A percentile compares a stretch with the other conserved stretches of the same genome.
phyloP scores from a whole-genome alignment of 37 sponge, comb jelly and placozoan species.

The Ephydatia muelleri region DNA sequence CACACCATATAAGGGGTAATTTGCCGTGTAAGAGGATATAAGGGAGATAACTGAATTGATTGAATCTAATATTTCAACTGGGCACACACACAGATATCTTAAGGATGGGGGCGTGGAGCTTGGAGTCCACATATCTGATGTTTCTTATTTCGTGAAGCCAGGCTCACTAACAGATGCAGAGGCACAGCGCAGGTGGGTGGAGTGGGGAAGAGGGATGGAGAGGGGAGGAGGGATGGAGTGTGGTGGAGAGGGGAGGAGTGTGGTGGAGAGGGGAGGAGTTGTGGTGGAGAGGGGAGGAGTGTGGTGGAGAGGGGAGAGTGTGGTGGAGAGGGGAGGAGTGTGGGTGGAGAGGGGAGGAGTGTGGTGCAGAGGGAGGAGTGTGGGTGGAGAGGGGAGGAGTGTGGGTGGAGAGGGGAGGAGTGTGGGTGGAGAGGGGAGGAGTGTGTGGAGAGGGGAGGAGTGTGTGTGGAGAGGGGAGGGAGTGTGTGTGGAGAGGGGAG shows the following conservation, averaged over 20 bases:
- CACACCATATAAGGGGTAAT: background rate
- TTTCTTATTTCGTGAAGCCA: slow-evolving; percentile 75
- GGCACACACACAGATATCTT: slow-evolving; percentile 14
- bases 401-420: background rate
- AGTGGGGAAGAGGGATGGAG: background rate
- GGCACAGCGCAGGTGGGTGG: slow-evolving; percentile 31
- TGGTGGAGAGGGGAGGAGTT: too few species aligned
- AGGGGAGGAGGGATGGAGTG: background rate
- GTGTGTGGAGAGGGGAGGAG: too few species aligned
- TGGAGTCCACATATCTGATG: slow-evolving; percentile 89
- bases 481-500: too few species aligned
- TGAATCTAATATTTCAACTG: background rate
- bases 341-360: too few species aligned
- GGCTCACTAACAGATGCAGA: slow-evolving; percentile 59
- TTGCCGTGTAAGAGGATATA: too few species aligned
- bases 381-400: too few species aligned
- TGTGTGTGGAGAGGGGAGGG: too few species aligned
- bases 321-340: background rate
- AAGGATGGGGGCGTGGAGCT: slow-evolving; percentile 58
- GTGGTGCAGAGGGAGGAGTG: too few species aligned
- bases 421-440: background rate
- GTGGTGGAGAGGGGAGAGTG: background rate
- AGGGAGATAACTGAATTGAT: background rate
- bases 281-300: too few species aligned
- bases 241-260: background rate